Conservation (phyloP, 2,888 invertebrate genomes). For the Philopedon plagiatum region DNA sequence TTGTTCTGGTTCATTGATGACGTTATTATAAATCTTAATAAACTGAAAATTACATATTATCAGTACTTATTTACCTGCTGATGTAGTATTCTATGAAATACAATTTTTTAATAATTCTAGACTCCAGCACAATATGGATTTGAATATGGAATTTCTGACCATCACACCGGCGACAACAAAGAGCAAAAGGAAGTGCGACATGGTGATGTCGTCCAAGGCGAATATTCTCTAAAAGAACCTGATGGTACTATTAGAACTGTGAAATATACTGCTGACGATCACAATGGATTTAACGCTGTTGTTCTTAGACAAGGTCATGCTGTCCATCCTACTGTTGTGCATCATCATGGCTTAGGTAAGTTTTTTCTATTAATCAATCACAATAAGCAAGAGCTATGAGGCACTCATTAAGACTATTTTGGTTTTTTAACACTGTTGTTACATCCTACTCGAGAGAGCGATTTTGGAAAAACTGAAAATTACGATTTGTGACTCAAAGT, state of each 20-base stretch:
- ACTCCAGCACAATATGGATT: slow-evolving; percentile 76
- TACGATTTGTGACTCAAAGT: too few relatives aligned
- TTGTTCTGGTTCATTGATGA: too few relatives aligned
- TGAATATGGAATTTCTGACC: slow-evolving; percentile 77
- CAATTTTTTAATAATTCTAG: not conserved
- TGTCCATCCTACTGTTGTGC: slow-evolving; percentile 55
- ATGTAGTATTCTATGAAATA: not conserved
- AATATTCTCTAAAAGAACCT: slow-evolving; percentile 69
- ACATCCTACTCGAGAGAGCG: too few relatives aligned
- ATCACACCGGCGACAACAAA: slow-evolving; percentile 73
- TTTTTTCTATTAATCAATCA: too few relatives aligned
- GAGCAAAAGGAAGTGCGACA: slow-evolving; percentile 70
- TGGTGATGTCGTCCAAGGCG: slow-evolving; percentile 76
- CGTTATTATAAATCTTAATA: too few relatives aligned
- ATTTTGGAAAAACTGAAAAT: too few relatives aligned
- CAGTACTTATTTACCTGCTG: too few relatives aligned
- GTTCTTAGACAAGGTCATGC: slow-evolving; percentile 77
- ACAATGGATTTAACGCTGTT: slow-evolving; percentile 80
- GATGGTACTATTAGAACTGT: slow-evolving; percentile 71
- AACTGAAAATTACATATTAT: too few relatives aligned
- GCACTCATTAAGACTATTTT: too few relatives aligned
- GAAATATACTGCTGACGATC: slow-evolving; percentile 76
- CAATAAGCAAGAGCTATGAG: too few relatives aligned
- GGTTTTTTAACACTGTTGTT: too few relatives aligned
- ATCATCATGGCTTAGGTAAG: slow-evolving; percentile 38